Evolutionary conservation across 2,888 invertebrate genomes (phyloP).

Genomic region (Morpho helenor): DNA sequence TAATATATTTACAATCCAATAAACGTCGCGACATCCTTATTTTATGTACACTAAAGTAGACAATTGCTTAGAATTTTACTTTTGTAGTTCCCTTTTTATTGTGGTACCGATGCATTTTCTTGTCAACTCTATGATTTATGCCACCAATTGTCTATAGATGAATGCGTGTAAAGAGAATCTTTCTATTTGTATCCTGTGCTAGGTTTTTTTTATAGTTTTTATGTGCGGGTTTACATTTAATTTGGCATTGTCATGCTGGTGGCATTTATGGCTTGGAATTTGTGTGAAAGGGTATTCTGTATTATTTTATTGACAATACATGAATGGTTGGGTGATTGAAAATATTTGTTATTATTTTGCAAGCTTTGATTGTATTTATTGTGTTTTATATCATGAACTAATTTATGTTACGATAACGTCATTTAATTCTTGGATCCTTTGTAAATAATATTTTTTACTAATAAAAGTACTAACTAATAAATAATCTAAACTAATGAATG

Average conservation of each 20-base stretch:
- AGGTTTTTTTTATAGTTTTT: conserved; percentile 55
- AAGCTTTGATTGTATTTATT: conserved; percentile 32
- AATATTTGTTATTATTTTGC: conserved; percentile 29
- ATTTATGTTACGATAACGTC: no score
- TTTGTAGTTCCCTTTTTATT: conserved; percentile 23
- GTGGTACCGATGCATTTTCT: conserved; percentile 58
- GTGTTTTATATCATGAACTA: conserved; percentile 12
- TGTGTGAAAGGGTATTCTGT: conserved; percentile 49
- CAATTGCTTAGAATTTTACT: conserved; percentile 23
- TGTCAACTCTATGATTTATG: conserved; percentile 76
- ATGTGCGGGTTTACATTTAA: conserved; percentile 68
- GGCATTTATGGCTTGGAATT: conserved; percentile 62
- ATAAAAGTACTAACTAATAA: no score
- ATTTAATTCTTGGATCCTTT: no score
- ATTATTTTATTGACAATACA: conserved; percentile 23
- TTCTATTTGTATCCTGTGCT: conserved; percentile 60
- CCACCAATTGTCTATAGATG: conserved; percentile 69
- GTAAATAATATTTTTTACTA: no score
- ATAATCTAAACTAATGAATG: no score
- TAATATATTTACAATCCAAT: conserved; percentile 12
- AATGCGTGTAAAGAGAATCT: conserved; percentile 73
- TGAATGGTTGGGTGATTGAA: conserved; percentile 17
- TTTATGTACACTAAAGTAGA: conserved; percentile 26
- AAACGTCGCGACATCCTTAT: conserved; percentile 27
- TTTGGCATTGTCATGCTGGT: conserved; percentile 63